Evolutionary conservation across 2,113 vertebrate genomes (phyloP).

Genomic region (Corythaeola cristata): DNA sequence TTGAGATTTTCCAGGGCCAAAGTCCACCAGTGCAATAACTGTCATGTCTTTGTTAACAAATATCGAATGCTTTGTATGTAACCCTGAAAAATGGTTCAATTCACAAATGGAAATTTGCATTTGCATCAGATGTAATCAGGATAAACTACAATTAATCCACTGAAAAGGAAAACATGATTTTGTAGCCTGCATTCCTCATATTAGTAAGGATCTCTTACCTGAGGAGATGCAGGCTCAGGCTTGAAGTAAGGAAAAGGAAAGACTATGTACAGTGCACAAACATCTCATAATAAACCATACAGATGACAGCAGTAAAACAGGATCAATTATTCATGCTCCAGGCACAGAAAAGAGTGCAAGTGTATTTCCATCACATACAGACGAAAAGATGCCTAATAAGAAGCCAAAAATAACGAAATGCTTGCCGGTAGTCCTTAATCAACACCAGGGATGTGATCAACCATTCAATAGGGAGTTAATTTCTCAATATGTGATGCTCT

Average conservation of each 20-base stretch:
- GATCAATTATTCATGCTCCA: not conserved
- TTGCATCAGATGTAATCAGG: not conserved
- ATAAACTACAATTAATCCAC: not conserved
- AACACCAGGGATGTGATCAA: not conserved
- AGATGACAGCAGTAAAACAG: not conserved
- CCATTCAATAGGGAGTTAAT: not conserved
- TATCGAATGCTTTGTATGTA: not conserved
- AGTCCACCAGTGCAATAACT: not conserved
- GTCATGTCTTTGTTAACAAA: constrained; percentile 3
- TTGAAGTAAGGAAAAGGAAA: not conserved
- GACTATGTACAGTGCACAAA: not conserved
- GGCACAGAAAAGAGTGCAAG: not conserved
- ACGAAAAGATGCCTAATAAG: not conserved
- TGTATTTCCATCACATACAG: not conserved
- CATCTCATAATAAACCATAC: not conserved
- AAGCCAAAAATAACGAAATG: not conserved
- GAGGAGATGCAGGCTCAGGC: not conserved
- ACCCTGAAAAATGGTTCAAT: not conserved
- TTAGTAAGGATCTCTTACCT: not conserved
- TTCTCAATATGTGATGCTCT: not conserved
- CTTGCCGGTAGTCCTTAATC: not conserved
- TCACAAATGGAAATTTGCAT: not conserved
- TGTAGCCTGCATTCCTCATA: not conserved
- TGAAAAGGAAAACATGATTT: not conserved
- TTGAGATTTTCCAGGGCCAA: not conserved